Evolutionary conservation across 2,888 invertebrate species (phyloP), one percentile per base, ranked within the genome.

Genomic region (Pyrochroa serraticornis): DNA sequence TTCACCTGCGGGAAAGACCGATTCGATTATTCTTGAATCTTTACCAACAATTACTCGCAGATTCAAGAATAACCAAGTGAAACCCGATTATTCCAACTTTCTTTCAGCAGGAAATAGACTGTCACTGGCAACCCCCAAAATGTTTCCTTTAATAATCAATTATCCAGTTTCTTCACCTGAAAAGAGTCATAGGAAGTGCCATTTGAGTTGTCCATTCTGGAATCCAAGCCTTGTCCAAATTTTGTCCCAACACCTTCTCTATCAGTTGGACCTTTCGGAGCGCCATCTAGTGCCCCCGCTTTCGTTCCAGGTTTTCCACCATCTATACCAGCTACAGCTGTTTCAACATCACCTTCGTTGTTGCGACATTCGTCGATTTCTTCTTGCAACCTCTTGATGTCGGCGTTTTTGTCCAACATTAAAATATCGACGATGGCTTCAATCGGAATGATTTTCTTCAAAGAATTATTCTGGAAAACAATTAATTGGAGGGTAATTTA

Each of bases 341-440:
- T n/a, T 39, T 42, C 42, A 1, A n/a, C n/a, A n/a, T n/a, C 36
- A 10, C n/a, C 36, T 35, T 35, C 10, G 67, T 81, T 80, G 45
- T 35, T 10, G 36, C 36, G 36, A 35, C n/a, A 10, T 12, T 43
- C 39, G 7, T 79, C 80, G 32, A 84, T 81, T 71, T 80, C 81
- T 31, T 79, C 75, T 65, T 78, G 79, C 32, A 85, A 76, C 10
- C 81, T 78, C 7, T 76, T 71, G 43, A 84, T 82, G 69, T 84
- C 83, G 0, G 80, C 74, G 70, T 84, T 83, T 70, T 84, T 85
- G 1, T 81, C 73, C 2, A 74, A 71, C 39, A 77, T 59, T 8
- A 79, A 62, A 1, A 75, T 76, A 44, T 75, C 73, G 7, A 79
- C 72, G 7, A 79, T 62, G 7, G 73, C 72, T 54, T 79, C 78